Conservation (phyloP, 2,113 vertebrate species). For the Dipodomys spectabilis region DNA sequence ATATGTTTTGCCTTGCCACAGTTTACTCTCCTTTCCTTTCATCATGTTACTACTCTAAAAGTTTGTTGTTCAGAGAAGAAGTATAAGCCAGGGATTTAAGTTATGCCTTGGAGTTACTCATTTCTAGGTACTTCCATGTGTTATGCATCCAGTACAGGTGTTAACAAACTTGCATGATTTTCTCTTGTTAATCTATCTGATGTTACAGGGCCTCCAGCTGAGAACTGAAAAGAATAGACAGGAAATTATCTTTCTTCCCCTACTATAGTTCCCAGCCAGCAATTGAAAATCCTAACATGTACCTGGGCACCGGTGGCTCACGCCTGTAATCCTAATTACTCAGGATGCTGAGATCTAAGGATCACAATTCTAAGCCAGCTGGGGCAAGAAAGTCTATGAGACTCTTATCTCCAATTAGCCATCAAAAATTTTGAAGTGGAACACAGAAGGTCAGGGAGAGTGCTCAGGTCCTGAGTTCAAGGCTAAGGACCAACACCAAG, state of each 20-base stretch:
- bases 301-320: too few relatives aligned
- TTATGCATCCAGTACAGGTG: too few relatives aligned
- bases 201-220: neutral
- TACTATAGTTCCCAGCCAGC: neutral
- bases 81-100: too few relatives aligned
- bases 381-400: too few relatives aligned
- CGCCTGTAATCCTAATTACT: too few relatives aligned
- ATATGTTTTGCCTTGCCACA: neutral
- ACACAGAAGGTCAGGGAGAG: too few relatives aligned
- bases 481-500: too few relatives aligned
- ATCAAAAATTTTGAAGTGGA: too few relatives aligned
- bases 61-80: neutral
- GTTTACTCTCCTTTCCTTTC: neutral
- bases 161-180: neutral
- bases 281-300: neutral
- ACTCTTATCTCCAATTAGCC: too few relatives aligned
- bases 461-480: too few relatives aligned
- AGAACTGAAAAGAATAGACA: neutral
- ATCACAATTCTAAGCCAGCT: too few relatives aligned
- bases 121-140: neutral
- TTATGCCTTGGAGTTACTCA: neutral
- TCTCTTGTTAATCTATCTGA: neutral
- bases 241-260: neutral
- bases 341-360: too few relatives aligned
- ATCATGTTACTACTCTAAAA: neutral